Conservation (phyloP, 2,888 invertebrate genomes). For the Philereme transversata region DNA sequence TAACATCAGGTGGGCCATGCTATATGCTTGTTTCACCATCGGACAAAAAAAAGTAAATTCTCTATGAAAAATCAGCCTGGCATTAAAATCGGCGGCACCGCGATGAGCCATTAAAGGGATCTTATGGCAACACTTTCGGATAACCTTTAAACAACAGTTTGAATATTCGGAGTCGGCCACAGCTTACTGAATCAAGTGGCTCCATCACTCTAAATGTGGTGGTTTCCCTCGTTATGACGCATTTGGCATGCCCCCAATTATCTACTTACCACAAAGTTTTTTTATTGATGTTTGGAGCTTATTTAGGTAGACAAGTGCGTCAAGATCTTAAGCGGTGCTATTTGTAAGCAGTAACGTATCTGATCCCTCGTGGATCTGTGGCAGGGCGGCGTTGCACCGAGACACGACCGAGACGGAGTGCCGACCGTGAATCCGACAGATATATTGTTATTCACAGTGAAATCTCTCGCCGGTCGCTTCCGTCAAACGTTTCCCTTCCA, state of each 20-base stretch:
- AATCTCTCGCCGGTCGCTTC: slow-evolving; percentile 67
- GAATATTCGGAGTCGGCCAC: slow-evolving; percentile 12
- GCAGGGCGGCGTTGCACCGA: slow-evolving; percentile 20
- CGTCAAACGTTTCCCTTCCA: slow-evolving; percentile 70
- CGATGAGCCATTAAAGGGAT: slow-evolving; percentile 46
- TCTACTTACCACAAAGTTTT: slow-evolving; percentile 21
- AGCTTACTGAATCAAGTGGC: slow-evolving; percentile 7
- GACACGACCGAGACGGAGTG: slow-evolving; percentile 33
- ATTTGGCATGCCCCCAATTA: slow-evolving; percentile 26
- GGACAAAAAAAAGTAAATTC: neutral
- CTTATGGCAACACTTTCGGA: slow-evolving; percentile 54
- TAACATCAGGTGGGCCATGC: no score
- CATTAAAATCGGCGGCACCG: slow-evolving; percentile 17
- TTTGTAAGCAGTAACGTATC: neutral
- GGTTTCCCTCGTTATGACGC: slow-evolving; percentile 37
- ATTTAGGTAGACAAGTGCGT: slow-evolving; percentile 1
- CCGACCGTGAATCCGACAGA: slow-evolving; percentile 67
- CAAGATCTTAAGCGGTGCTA: neutral
- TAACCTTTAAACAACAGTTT: slow-evolving; percentile 62
- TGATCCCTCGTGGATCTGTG: slow-evolving; percentile 14
- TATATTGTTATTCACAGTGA: slow-evolving; percentile 69
- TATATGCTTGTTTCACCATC: no score
- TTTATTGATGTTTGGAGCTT: slow-evolving; percentile 12
- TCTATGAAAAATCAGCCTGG: neutral
- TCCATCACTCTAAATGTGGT: slow-evolving; percentile 8